Conservation (phyloP, 2,797 vertebrate genomes). For the Acanthopagrus latus region DNA sequence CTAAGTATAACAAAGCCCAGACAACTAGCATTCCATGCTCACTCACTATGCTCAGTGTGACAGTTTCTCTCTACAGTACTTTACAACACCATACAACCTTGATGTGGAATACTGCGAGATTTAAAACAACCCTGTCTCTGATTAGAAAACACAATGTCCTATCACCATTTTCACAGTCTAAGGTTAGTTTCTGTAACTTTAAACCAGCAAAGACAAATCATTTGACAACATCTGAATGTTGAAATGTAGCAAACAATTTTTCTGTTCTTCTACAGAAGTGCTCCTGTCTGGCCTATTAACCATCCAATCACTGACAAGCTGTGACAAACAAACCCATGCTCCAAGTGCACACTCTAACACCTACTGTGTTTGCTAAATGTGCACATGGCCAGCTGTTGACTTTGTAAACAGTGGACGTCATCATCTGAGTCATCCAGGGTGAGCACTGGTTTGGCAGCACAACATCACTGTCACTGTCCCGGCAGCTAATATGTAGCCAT, state of each 20-base stretch:
- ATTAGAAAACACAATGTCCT: neutral
- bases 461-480: neutral
- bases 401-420: slow-evolving; percentile 75
- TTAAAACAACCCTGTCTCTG: neutral
- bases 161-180: neutral
- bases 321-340: slow-evolving; percentile 15
- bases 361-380: neutral
- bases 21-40: neutral
- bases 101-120: no score
- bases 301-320: neutral
- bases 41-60: no score
- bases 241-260: neutral
- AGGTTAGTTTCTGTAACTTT: neutral
- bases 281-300: neutral
- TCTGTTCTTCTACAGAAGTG: neutral
- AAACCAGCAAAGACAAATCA: neutral
- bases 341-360: neutral
- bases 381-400: slow-evolving; percentile 59
- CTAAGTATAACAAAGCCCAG: neutral
- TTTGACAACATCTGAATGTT: neutral
- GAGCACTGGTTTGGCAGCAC: slow-evolving; percentile 23
- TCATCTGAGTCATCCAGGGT: slow-evolving; percentile 57
- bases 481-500: neutral
- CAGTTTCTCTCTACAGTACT: neutral
- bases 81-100: no score